These are phyloP conservation scores for Hirtodrosophila duncani DNA, from an alignment of 2,888 invertebrate genomes.

Conservation along the genomic window DNA sequence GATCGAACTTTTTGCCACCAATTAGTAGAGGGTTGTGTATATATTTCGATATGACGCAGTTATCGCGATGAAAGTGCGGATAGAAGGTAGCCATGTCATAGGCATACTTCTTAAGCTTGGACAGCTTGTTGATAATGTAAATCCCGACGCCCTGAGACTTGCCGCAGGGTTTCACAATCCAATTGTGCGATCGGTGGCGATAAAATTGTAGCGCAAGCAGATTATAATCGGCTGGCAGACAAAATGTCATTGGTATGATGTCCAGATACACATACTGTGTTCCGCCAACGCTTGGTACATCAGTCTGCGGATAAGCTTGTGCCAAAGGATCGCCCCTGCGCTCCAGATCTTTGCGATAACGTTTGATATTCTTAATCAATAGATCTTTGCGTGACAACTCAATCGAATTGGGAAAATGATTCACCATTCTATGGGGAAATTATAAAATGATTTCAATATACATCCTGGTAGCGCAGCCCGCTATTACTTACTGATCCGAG, in stretches of 20 bases:
- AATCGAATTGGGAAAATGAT: conserved; percentile 97
- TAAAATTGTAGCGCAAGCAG: conserved; percentile 98
- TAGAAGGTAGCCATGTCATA: conserved; percentile 89
- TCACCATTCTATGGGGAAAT: conserved; percentile 82
- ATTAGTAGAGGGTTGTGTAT: conserved; percentile 96
- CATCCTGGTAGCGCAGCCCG: too few species aligned
- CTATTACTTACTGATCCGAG: conserved; percentile 85
- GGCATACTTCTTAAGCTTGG: conserved; percentile 94
- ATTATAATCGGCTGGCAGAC: conserved; percentile 95
- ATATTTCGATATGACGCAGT: conserved; percentile 91
- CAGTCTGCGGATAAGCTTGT: conserved; percentile 80
- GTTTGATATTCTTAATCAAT: conserved; percentile 95
- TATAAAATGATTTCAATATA: background rate
- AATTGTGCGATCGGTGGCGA: conserved; percentile 94
- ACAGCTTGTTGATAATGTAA: conserved; percentile 95
- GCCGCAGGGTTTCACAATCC: conserved; percentile 99
- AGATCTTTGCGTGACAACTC: conserved; percentile 97
- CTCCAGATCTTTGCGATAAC: conserved; percentile 94
- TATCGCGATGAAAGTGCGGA: conserved; percentile 89
- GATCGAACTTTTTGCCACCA: conserved; percentile 97
- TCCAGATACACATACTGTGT: conserved; percentile 90
- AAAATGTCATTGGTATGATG: conserved; percentile 95
- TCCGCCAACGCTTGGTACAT: conserved; percentile 80
- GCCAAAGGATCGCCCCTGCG: conserved; percentile 92
- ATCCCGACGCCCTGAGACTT: conserved; percentile 97